Conservation (phyloP, 2,888 invertebrate genomes). For the Rambutsinella grinnellia region DNA sequence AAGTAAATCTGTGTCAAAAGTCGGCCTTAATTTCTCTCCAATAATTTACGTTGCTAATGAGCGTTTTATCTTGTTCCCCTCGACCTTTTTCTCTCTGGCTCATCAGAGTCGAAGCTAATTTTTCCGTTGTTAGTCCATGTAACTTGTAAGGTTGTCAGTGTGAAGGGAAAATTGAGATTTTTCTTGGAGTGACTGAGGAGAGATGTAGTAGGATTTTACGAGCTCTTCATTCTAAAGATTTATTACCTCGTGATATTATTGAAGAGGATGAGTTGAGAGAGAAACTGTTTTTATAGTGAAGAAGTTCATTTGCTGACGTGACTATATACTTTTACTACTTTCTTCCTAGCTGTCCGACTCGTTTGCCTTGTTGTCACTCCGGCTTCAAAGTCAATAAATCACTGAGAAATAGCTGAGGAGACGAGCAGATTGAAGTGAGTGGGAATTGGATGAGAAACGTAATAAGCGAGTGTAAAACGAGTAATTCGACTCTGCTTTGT, state of each 20-base stretch:
- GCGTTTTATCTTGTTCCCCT: conserved; percentile 45
- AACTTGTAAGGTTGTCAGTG: no score
- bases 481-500: no score
- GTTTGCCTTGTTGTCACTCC: conserved; percentile 36
- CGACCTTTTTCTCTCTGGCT: conserved; percentile 1
- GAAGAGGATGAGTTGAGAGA: conserved; percentile 12
- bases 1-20: conserved; percentile 51
- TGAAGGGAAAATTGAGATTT: no score
- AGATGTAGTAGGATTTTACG: no score
- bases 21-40: conserved; percentile 38
- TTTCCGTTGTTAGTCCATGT: background rate
- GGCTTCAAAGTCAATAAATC: conserved; percentile 44
- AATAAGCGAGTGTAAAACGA: no score
- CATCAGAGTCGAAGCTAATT: background rate
- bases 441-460: no score
- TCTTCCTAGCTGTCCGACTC: conserved; percentile 20
- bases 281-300: conserved; percentile 6
- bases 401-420: conserved; percentile 27
- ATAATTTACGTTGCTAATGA: conserved; percentile 49
- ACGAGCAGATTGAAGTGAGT: no score
- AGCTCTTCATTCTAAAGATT: conserved; percentile 42
- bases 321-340: conserved; percentile 27
- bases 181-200: no score
- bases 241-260: conserved; percentile 34
- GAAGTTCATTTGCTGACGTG: conserved; percentile 34